A percentile compares a stretch with the other conserved stretches of the same genome.
phyloP scores from a whole-genome alignment of 2,113 vertebrate genomes.

The Eretmochelys imbricata region DNA sequence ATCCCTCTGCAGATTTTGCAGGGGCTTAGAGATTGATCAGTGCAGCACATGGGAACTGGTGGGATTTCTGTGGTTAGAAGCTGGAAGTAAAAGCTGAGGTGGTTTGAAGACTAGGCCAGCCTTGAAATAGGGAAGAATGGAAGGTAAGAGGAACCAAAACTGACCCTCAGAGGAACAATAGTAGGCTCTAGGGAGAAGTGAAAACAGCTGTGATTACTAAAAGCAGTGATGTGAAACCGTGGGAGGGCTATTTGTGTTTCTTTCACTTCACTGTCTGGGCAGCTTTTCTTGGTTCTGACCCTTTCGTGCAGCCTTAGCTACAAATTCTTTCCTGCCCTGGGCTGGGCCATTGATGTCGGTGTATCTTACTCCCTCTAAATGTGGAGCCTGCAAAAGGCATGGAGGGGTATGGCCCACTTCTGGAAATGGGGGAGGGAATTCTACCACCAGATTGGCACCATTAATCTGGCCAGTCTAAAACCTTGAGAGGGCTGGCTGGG shows the following conservation, averaged over 20 bases:
- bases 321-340: background rate
- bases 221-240: slow-evolving; percentile 12
- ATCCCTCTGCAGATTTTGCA: background rate
- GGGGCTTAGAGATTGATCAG: background rate
- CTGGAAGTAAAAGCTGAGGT: slow-evolving; percentile 51
- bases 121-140: slow-evolving; percentile 1
- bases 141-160: slow-evolving; percentile 58
- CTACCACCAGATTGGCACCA: background rate
- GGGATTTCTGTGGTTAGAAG: background rate
- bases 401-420: background rate
- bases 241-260: slow-evolving; percentile 30
- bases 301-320: slow-evolving; percentile 1
- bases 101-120: slow-evolving; percentile 5
- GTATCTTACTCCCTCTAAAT: background rate
- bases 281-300: background rate
- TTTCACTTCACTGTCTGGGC: slow-evolving; percentile 65
- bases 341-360: background rate
- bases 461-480: background rate
- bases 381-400: background rate
- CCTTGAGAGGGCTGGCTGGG: rapidly evolving
- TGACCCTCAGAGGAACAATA: background rate
- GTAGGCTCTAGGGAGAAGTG: background rate
- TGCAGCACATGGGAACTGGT: background rate
- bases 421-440: background rate
- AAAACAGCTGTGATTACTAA: slow-evolving; percentile 64